Evolutionary conservation across 2,797 vertebrate genomes (phyloP), one percentile per base, ranked within the genome.

Genomic region (Nyctibius grandis): DNA sequence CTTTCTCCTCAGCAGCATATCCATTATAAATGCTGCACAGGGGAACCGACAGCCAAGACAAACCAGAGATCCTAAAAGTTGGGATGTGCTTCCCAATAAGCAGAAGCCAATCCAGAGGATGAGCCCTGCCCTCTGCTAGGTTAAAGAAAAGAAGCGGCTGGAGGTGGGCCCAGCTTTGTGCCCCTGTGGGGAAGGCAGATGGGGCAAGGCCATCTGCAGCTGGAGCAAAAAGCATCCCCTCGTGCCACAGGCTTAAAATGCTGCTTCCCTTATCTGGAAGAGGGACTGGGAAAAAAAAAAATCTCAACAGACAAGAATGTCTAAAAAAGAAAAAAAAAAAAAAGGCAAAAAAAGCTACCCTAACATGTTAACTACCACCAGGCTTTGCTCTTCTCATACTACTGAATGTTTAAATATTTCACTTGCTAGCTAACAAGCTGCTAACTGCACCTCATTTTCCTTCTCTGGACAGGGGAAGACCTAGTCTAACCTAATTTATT

Each of bases 101-200:
- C 20, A 78, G 45, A 45, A 86, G 38, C 3, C 9, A 1, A 15
- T 1, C 33, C 1, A 2, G 15, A 31, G 23, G 23, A 48, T 7
- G 28, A 53, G 44, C 67, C 28, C 63, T 57, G 47, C 42, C 42
- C 31, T 34, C 65, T 36, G 29, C 25, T 7, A 12, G n/a, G 40
- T n/a, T 42, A 45, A 51, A 26, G 42, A n/a, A n/a, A n/a, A 42
- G 47, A 56, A 68, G 44, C 0, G 0, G 31, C 25, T 56, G 40
- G 31, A 47, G 53, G 11, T 28, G 22, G 38, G 38, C 50, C 56
- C 14, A 3, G 59, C 63, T 70, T 61, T 61, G 31, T 40, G 40
- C 0, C 5, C 26, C 28, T 5, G 23, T 31, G 20, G 42, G 20
- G 57, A 85, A 60, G 33, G 36, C 53, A 91, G 69, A 87, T 18